Base-by-base conservation (phyloP, 2,888 invertebrate genomes). In the Phlogophora meticulosa region DNA sequence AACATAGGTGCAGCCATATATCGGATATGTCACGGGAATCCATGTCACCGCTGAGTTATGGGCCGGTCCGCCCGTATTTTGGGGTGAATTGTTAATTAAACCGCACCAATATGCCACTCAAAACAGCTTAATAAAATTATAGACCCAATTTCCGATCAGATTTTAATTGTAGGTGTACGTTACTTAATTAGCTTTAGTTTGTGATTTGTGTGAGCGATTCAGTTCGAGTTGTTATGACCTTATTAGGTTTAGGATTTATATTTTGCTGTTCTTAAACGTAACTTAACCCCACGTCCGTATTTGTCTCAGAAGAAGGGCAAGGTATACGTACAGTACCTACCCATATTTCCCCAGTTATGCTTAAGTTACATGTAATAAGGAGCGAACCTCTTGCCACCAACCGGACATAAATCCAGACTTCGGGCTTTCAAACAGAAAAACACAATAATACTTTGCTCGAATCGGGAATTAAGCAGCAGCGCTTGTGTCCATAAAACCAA, bases 41-140 rank as follows among this genome's bases (percentile, higher is more conserved):
- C 78, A 70, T 83, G 87, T 88, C 89, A 86, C 75, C 59, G 77
- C 78, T 89, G 89, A 91, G 86, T 88, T 88, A 91, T 87, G 76
- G 83, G 76, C 63, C 66, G 43, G 62, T 22, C 75, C 75, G 77
- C 70, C 67, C 84, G 85, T 85, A 83, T 87, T 86, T 86, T 82
- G 76, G 82, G 83, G 76, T 69, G 83, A 86, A 88, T 88, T 88
- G 91, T 88, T 92, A 92, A 93, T 92, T 93, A 92, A 92, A 90
- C 88, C 88, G 22, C 87, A 85, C 87, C 87, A 87, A 88, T 89
- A 90, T 84, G 88, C 87, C 89, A 89, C 85, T 88, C 88, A 87
- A 85, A 89, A 88, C 73, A 84, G 85, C 82, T 85, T 87, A 87
- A 89, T 86, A 87, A 87, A 90, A 90, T 90, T 88, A 90, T 86